Evolutionary conservation across 2,113 vertebrate species (phyloP), one percentile per base, ranked within the genome.

Genomic region (Dermatemys mawii): DNA sequence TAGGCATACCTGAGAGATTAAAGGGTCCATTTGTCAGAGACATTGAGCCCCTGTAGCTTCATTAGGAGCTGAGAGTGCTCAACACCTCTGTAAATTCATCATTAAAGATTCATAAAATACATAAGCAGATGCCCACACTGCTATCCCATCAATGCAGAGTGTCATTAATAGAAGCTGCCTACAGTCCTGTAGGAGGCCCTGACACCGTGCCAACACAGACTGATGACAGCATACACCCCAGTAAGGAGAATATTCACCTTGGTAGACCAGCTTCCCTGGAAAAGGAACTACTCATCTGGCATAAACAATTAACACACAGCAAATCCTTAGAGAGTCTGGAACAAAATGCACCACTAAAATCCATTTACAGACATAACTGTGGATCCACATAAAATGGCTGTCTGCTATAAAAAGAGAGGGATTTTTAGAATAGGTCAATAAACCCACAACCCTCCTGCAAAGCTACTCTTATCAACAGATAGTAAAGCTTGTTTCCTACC

Each of bases 301-400:
- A 89, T 80, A 90, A 96, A 93, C 86, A 96, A 63, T 89, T 93
- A 78, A 76, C 88, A 86, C 93, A 73, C 80, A 94, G 95, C 91
- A 96, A 95, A 91, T 7, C 41, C 12, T 76, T 46, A 93, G 83
- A 53, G 38, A 89, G 92, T 91, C 80, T 94, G 94, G 86, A 96
- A 95, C 73, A 94, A 95, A 95, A 94, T 2, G 1, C 44, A 76
- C 88, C 86, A 73, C 92, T 94, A 86, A 92, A 67, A 86, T 88
- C 2, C 44, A 86, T 70, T 91, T 97, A 84, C 87, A 53, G 60
- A 73, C 80, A 78, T 63, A 49, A 84, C 73, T 91, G 55, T 84
- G 82, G 85, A 5, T 87, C 86, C 81, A 91, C 48, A 88, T 35
- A 24, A 49, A 90, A 50, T 80, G 17, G 26, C 83, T 78, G 78